A percentile compares a stretch with the other conserved stretches of the same genome.
These are phyloP conservation scores for Drosophila robusta DNA, from an alignment of 2,888 invertebrate genomes.

Conservation along the genomic window DNA sequence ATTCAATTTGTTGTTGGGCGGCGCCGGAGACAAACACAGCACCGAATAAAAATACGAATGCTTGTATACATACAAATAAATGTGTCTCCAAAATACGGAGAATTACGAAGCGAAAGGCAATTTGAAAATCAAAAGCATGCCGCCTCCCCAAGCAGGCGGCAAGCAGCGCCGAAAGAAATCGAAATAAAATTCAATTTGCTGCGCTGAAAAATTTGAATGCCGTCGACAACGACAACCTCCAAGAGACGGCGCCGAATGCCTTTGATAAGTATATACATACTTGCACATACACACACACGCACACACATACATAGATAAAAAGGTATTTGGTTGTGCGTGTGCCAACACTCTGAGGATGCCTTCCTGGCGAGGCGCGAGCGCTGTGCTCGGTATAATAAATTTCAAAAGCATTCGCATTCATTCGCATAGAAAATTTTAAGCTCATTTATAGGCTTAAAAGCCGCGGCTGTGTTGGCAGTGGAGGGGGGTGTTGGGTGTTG, in stretches of 20 bases:
- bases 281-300: constrained; percentile 14
- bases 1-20: constrained; percentile 61
- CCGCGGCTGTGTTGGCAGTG: constrained; percentile 21
- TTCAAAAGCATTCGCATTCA: constrained; percentile 82
- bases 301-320: constrained; percentile 8
- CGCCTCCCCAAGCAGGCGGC: constrained; percentile 6
- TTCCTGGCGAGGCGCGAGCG: constrained; percentile 9
- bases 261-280: constrained; percentile 42
- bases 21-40: constrained; percentile 40
- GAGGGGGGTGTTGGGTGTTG: neutral
- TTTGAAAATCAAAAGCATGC: constrained; percentile 53
- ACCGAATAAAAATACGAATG: constrained; percentile 28
- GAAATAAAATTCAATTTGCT: constrained; percentile 78
- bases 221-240: constrained; percentile 36
- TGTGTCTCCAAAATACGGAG: constrained; percentile 46
- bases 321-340: constrained; percentile 18
- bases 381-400: constrained; percentile 69
- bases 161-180: constrained; percentile 53
- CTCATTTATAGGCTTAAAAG: constrained; percentile 83
- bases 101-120: constrained; percentile 70
- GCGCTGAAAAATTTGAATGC: constrained; percentile 65
- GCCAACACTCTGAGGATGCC: constrained; percentile 24
- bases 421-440: constrained; percentile 84
- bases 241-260: constrained; percentile 53
- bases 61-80: constrained; percentile 14